phyloP scores from a whole-genome alignment of 2,113 vertebrate species.

The Podocnemis expansa region DNA sequence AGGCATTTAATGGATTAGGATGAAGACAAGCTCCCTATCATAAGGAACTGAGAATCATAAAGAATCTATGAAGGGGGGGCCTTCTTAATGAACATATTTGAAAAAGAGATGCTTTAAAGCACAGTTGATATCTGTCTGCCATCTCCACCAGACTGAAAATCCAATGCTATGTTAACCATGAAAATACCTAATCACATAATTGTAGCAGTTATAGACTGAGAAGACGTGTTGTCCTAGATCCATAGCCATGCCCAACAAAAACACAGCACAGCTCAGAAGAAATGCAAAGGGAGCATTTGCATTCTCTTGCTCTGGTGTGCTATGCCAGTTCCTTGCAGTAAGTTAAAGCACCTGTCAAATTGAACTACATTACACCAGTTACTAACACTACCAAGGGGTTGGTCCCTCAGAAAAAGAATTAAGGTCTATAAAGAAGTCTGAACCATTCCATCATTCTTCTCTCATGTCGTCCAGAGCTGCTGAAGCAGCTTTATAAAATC shows the following conservation, averaged over 20 bases:
- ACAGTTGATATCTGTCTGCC: neutral
- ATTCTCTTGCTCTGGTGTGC: neutral
- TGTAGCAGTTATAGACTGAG: neutral
- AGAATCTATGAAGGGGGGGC: neutral
- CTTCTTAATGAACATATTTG: neutral
- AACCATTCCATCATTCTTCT: neutral
- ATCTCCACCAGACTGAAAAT: neutral
- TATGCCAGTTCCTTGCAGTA: too few species aligned
- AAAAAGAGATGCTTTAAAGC: neutral
- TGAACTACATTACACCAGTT: too few species aligned
- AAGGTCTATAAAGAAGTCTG: neutral
- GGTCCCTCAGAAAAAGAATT: neutral
- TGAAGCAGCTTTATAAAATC: neutral
- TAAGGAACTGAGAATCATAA: neutral
- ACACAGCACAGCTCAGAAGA: neutral
- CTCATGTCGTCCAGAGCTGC: neutral
- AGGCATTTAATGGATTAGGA: neutral
- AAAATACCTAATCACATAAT: neutral
- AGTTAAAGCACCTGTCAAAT: too few species aligned
- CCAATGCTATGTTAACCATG: neutral
- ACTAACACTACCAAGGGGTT: neutral
- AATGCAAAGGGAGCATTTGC: neutral
- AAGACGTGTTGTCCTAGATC: neutral
- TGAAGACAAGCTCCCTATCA: neutral
- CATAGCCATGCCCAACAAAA: neutral